These are phyloP conservation scores for Acanthosepion esculentum DNA, from an alignment of 2,888 invertebrate species.

Conservation along the genomic window DNA sequence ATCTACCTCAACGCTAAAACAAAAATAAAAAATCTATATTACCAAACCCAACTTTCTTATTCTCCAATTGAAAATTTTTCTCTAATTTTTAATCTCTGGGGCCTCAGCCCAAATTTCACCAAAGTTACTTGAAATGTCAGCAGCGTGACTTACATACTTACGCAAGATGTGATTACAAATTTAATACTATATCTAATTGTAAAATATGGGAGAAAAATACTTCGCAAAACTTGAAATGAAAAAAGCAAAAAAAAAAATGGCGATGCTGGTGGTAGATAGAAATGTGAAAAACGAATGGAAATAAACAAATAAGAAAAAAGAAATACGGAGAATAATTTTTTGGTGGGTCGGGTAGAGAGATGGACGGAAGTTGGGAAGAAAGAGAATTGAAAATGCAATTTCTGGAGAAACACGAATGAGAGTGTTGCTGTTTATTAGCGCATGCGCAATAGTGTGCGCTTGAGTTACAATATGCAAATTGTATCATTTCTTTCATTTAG, in stretches of 20 bases:
- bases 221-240: not conserved
- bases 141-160: slow-evolving; percentile 33
- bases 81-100: not conserved
- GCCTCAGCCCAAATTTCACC: not conserved
- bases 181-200: not conserved
- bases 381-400: not conserved
- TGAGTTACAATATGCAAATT: not conserved
- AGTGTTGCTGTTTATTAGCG: not conserved
- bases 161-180: not conserved
- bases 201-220: not conserved
- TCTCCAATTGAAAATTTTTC: not conserved
- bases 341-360: not conserved
- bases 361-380: not conserved
- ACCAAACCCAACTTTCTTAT: not conserved
- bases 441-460: not conserved
- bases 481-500: not conserved
- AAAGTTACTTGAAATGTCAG: not conserved
- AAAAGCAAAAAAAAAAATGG: not conserved
- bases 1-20: too few relatives aligned
- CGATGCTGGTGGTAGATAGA: not conserved
- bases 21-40: too few relatives aligned
- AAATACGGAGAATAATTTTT: not conserved
- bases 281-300: not conserved
- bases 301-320: not conserved
- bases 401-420: not conserved